Evolutionary conservation across 2,888 invertebrate species (phyloP), one percentile per base, ranked within the genome.

Genomic region (Acrocera orbiculus): DNA sequence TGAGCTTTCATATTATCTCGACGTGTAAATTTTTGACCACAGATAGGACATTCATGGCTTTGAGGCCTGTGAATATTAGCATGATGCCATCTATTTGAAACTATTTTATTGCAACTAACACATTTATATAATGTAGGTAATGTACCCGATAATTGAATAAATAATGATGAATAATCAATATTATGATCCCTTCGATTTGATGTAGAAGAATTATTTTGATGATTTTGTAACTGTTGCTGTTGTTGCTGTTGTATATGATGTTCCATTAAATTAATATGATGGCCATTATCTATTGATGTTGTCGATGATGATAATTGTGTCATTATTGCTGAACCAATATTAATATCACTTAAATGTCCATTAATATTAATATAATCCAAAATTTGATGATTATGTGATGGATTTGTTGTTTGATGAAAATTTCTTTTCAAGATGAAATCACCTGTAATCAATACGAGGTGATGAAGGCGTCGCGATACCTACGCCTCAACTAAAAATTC

Each of bases 1-100:
- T 70, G 72, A 39, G 66, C 67, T 59, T 70, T 71, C 63, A 69
- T 69, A 49, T 71, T 70, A 52, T 72, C 71, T 52, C 67, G 68
- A 44, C 71, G 63, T 35, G 70, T 70, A 50, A 71, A 71, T 42
- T 66, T 65, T 49, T 66, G 66, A 30, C 64, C 63, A 48, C 69
- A 70, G 47, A 67, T 61, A 3, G 70, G 68, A 51, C 69, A 70
- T 51, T 63, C 64, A 50, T 66, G 67, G 48, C 64, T 65, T 54
- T 69, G 66, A 22, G 68, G 68, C 40, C 63, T 55, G 50, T 70
- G 71, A 36, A 67, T 68, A 46, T 69, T 65, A 47, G 68, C 62
- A 49, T 70, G 70, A 47, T 72, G 70, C 70, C 71, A 70, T 45
- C 70, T 64, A 54, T 70, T 69, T 46, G 65, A 68, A 43, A 72